These are phyloP conservation scores for Zootoca vivipara DNA, from an alignment of 2,113 vertebrate genomes.

Conservation along the genomic window DNA sequence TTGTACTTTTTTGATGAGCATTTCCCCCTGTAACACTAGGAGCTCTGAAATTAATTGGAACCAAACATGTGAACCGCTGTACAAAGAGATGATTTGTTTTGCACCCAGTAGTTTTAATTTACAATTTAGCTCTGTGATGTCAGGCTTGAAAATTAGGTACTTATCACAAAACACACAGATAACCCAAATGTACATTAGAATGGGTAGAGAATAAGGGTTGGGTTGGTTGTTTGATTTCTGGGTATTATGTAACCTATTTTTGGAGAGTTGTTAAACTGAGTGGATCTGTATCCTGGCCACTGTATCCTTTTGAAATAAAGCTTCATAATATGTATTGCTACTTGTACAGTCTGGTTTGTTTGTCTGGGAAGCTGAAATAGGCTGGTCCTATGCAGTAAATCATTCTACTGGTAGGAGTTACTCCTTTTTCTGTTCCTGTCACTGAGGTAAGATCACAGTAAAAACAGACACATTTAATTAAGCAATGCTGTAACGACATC, in stretches of 20 bases:
- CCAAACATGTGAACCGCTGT: slow-evolving; percentile 65
- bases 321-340: slow-evolving; percentile 83
- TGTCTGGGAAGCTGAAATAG: slow-evolving; percentile 24
- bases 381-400: neutral
- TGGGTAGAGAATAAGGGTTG: slow-evolving; percentile 76
- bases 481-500: neutral
- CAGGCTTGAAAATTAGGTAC: slow-evolving; percentile 67
- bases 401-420: no score
- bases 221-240: slow-evolving; percentile 76
- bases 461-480: neutral
- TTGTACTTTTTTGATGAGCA: slow-evolving; percentile 75
- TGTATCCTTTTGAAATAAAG: slow-evolving; percentile 87
- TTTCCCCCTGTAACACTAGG: slow-evolving; percentile 71
- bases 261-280: slow-evolving; percentile 84
- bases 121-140: slow-evolving; percentile 71
- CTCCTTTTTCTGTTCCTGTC: no score
- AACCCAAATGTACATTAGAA: slow-evolving; percentile 69
- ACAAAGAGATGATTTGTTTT: slow-evolving; percentile 61
- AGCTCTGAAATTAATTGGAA: slow-evolving; percentile 66
- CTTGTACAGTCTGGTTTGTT: slow-evolving; percentile 65
- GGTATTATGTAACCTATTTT: slow-evolving; percentile 87
- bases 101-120: slow-evolving; percentile 72
- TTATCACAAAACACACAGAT: slow-evolving; percentile 59
- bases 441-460: neutral
- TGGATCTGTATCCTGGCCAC: slow-evolving; percentile 82